A percentile compares a stretch with the other conserved stretches of the same genome.
Evolutionary conservation across 2,888 invertebrate species (phyloP).

Genomic region (Apomyelois bistriatella): DNA sequence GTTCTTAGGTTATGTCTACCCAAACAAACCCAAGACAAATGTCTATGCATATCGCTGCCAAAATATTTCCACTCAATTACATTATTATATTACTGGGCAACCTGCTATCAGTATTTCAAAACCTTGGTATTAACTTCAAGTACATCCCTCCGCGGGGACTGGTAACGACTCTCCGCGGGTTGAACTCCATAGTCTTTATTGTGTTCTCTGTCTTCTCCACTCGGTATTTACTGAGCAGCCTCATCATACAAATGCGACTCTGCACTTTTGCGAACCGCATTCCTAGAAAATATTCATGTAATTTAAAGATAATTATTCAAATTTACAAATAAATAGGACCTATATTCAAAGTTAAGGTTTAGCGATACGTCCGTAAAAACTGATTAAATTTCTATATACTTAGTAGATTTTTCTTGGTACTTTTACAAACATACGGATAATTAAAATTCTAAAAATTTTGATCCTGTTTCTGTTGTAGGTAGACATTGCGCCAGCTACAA

Average conservation of each 20-base stretch:
- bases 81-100: neutral
- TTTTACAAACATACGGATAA: too few species aligned
- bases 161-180: neutral
- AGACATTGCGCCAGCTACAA: too few species aligned
- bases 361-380: too few species aligned
- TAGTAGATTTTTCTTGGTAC: too few species aligned
- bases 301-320: neutral
- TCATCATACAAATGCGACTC: constrained; percentile 33
- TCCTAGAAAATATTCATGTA: constrained; percentile 31
- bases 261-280: constrained; percentile 46
- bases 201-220: constrained; percentile 24
- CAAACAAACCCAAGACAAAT: too few species aligned
- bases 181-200: neutral
- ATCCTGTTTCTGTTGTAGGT: too few species aligned
- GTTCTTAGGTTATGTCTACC: too few species aligned
- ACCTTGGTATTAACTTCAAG: constrained; percentile 15
- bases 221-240: constrained; percentile 37
- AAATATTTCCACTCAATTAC: neutral
- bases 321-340: too few species aligned
- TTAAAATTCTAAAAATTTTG: too few species aligned
- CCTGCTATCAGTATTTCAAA: neutral
- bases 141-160: neutral
- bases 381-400: too few species aligned
- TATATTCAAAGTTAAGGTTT: too few species aligned
- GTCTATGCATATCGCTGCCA: too few species aligned